Evolutionary conservation across 2,113 vertebrate species (phyloP).

Genomic region (Blennius ocellaris): DNA sequence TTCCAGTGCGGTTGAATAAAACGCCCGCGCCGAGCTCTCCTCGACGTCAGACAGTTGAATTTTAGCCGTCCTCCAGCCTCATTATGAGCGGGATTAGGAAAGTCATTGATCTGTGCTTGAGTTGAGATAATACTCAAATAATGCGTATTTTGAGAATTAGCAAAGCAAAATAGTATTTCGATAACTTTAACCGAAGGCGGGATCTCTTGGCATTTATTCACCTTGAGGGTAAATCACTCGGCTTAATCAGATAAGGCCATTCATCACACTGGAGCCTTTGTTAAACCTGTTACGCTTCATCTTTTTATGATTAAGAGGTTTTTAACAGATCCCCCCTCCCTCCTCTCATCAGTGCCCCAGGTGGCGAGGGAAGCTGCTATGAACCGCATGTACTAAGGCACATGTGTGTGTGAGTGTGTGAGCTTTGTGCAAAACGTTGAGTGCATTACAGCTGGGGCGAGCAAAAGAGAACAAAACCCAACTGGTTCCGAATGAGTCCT

Average conservation of each 20-base stretch:
- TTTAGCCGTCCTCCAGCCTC: background rate
- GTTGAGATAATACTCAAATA: conserved; percentile 49
- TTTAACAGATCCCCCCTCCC: conserved; percentile 24
- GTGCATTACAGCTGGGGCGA: conserved; percentile 64
- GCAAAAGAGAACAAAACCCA: conserved; percentile 73
- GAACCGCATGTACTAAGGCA: conserved; percentile 34
- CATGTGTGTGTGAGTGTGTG: conserved; percentile 27
- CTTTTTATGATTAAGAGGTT: conserved; percentile 71
- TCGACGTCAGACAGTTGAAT: conserved; percentile 36
- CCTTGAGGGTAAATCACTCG: conserved; percentile 62
- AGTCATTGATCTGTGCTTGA: conserved; percentile 55
- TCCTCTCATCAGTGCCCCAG: conserved; percentile 48
- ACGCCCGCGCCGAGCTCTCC: conserved; percentile 13
- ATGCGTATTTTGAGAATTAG: conserved; percentile 55
- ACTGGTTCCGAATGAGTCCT: conserved; percentile 77
- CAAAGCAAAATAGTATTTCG: conserved; percentile 37
- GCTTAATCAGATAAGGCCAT: conserved; percentile 67
- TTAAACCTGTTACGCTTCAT: conserved; percentile 62
- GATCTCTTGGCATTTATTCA: conserved; percentile 57
- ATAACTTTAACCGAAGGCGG: conserved; percentile 29
- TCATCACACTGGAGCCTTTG: conserved; percentile 59
- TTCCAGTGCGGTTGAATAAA: conserved; percentile 37
- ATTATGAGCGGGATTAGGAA: conserved; percentile 33
- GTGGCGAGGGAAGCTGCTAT: conserved; percentile 50
- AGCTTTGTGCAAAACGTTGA: conserved; percentile 61